These are phyloP conservation scores for Thunnus albacares DNA, from an alignment of 2,797 vertebrate species.

Conservation along the genomic window DNA sequence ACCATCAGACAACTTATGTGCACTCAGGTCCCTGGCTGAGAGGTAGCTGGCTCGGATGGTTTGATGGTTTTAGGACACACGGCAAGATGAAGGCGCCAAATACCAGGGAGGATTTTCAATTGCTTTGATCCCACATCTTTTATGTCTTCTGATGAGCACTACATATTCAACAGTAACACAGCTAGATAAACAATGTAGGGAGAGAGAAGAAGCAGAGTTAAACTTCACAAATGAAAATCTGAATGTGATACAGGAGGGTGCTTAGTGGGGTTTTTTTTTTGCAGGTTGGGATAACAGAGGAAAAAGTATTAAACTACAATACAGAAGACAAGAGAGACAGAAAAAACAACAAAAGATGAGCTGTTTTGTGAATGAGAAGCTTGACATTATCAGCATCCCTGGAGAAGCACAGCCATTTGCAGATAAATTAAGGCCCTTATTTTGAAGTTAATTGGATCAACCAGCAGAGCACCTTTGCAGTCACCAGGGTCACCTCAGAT, in stretches of 20 bases:
- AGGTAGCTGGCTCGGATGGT: not conserved
- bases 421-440: slow-evolving; percentile 70
- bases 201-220: not conserved
- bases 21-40: not conserved
- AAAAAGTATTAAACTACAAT: not conserved
- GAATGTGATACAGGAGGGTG: not conserved
- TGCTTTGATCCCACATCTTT: slow-evolving; percentile 21
- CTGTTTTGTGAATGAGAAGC: slow-evolving; percentile 58
- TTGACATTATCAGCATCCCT: slow-evolving; percentile 68
- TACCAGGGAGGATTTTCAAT: not conserved
- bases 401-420: slow-evolving; percentile 72
- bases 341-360: slow-evolving; percentile 26
- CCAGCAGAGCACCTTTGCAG: slow-evolving; percentile 69
- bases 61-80: not conserved
- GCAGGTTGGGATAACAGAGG: not conserved
- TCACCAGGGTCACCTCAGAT: slow-evolving; percentile 67
- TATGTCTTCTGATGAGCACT: slow-evolving; percentile 3
- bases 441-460: slow-evolving; percentile 84
- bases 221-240: not conserved
- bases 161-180: slow-evolving; percentile 12
- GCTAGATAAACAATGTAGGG: not conserved
- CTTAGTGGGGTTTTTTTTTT: not conserved
- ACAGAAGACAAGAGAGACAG: not conserved
- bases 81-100: not conserved
- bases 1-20: not conserved